Percentiles rank a stretch among this genome's conserved stretches.
These are phyloP conservation scores for Apamea sordens DNA, from an alignment of 2,888 invertebrate genomes.

Conservation along the genomic window DNA sequence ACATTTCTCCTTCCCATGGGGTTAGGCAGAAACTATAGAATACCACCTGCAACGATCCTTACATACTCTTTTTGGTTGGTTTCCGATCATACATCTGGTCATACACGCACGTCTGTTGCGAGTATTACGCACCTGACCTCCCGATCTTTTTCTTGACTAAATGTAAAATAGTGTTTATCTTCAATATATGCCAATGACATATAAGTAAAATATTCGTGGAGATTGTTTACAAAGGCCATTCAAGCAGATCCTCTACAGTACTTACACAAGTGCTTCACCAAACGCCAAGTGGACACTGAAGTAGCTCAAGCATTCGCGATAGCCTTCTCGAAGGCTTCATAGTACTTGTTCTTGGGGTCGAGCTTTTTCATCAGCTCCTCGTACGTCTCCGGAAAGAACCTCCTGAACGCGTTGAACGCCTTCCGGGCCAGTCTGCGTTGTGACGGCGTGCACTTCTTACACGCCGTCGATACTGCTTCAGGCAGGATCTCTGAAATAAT, in stretches of 20 bases:
- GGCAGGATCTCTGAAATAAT: conserved; percentile 76
- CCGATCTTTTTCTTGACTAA: background rate
- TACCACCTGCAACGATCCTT: background rate
- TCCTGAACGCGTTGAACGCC: conserved; percentile 91
- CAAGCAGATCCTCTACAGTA: background rate
- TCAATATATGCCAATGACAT: background rate
- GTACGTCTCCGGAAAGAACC: conserved; percentile 91
- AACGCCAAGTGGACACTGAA: conserved; percentile 21
- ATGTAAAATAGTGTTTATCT: background rate
- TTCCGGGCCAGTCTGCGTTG: conserved; percentile 89
- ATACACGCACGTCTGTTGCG: background rate
- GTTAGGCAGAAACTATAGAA: background rate
- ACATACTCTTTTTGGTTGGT: background rate
- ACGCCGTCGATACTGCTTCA: conserved; percentile 78
- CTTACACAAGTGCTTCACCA: conserved; percentile 42
- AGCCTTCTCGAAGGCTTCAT: conserved; percentile 83
- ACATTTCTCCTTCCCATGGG: background rate
- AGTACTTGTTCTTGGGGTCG: conserved; percentile 91
- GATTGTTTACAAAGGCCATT: background rate
- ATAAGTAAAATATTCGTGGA: background rate
- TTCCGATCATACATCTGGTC: background rate
- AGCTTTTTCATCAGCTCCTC: conserved; percentile 91
- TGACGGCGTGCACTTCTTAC: conserved; percentile 78
- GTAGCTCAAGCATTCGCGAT: conserved; percentile 70
- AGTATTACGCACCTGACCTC: background rate